Evolutionary conservation across 53 echinoderm and acorn worm genomes (phyloP).

Genomic region (Stichopus horrens): DNA sequence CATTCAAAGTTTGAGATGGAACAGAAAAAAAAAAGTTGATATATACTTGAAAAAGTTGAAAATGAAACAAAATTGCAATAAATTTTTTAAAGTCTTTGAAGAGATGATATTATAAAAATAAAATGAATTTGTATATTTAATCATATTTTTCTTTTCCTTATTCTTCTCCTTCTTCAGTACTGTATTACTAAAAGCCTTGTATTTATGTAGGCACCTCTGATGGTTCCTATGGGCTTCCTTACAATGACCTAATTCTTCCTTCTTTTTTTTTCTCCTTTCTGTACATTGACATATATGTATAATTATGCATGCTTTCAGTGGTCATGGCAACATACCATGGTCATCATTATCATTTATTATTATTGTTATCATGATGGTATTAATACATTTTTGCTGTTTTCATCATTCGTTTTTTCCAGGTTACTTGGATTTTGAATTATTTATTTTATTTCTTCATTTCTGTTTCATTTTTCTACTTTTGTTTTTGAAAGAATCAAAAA

Average conservation of each 20-base stretch:
- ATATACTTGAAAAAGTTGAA: neutral
- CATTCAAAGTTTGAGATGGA: too few relatives aligned
- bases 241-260: neutral
- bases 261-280: slow-evolving; percentile 1
- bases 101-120: neutral
- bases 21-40: neutral
- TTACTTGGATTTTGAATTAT: too few relatives aligned
- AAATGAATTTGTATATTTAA: neutral
- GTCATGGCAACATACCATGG: neutral
- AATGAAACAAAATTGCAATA: slow-evolving; percentile 11
- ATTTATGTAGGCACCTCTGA: slow-evolving; percentile 22
- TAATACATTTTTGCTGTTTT: too few relatives aligned
- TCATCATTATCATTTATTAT: too few relatives aligned
- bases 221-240: slow-evolving; percentile 40
- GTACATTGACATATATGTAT: slow-evolving; percentile 35
- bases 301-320: slow-evolving; percentile 32
- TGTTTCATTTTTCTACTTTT: too few relatives aligned
- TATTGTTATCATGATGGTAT: too few relatives aligned
- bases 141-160: neutral
- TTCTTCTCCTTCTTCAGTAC: slow-evolving; percentile 1
- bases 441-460: too few relatives aligned
- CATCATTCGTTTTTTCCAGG: too few relatives aligned
- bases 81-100: slow-evolving; percentile 20
- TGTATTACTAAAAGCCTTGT: slow-evolving; percentile 5
- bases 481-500: too few relatives aligned